Percentiles rank a stretch among this genome's conserved stretches.
phyloP scores from a whole-genome alignment of 2,113 vertebrate genomes.

The Ciconia boyciana region DNA sequence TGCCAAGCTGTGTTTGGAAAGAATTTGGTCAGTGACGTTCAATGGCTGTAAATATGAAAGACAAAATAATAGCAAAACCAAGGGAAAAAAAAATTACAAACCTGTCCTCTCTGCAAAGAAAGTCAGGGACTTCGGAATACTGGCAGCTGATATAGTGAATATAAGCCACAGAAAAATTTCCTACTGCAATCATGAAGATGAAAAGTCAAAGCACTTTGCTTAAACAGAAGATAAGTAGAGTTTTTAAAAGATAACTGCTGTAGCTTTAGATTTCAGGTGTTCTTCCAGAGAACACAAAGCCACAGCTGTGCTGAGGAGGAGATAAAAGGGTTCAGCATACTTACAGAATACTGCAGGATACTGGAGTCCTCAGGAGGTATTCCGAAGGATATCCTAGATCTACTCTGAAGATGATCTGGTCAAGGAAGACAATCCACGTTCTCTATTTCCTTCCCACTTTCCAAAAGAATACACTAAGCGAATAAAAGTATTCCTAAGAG shows the following conservation, averaged over 20 bases:
- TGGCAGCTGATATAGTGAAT: neutral
- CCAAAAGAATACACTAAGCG: neutral
- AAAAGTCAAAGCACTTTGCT: neutral
- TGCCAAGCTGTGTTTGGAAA: neutral
- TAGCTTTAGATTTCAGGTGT: neutral
- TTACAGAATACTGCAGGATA: neutral
- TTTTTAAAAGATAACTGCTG: neutral
- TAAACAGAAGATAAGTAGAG: neutral
- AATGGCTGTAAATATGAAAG: neutral
- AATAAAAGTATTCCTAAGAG: neutral
- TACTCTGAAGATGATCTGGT: neutral
- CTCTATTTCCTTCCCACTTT: neutral
- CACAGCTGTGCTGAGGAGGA: neutral
- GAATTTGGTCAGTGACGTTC: neutral
- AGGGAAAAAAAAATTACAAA: neutral
- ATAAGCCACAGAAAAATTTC: neutral
- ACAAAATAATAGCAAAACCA: neutral
- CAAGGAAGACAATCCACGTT: neutral
- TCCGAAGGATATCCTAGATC: neutral
- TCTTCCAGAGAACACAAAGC: neutral
- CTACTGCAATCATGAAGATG: neutral
- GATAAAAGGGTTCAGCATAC: neutral
- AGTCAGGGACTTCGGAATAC: neutral
- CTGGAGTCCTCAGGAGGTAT: neutral
- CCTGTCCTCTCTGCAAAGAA: neutral